phyloP scores from a whole-genome alignment of 2,888 invertebrate genomes.

The Oligia latruncula region DNA sequence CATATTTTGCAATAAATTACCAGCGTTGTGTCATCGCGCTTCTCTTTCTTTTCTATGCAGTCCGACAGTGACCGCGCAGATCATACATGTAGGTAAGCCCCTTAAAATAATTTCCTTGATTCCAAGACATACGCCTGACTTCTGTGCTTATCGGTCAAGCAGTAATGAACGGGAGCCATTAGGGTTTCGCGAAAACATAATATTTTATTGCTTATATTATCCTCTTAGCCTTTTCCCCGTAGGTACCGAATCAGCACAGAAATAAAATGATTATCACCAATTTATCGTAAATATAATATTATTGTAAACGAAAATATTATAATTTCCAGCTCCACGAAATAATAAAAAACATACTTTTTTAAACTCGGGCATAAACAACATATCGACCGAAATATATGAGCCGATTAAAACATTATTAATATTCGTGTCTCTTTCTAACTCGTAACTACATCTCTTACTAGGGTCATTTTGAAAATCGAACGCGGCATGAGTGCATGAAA shows the following conservation, averaged over 20 bases:
- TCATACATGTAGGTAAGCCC: no score
- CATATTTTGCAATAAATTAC: no score
- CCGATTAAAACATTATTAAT: slow-evolving; percentile 88
- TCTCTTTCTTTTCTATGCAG: no score
- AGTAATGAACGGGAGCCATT: slow-evolving; percentile 31
- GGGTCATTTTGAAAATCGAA: slow-evolving; percentile 86
- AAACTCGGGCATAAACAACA: slow-evolving; percentile 79
- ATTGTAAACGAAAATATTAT: slow-evolving; percentile 65
- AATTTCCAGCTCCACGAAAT: slow-evolving; percentile 48
- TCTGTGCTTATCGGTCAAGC: slow-evolving; percentile 14
- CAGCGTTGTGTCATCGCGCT: no score
- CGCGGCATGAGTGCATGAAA: slow-evolving; percentile 86
- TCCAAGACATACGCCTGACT: slow-evolving; percentile 4
- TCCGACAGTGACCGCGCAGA: no score
- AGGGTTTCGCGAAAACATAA: slow-evolving; percentile 32
- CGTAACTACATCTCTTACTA: slow-evolving; percentile 66
- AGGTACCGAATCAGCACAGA: slow-evolving; percentile 39
- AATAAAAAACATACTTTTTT: slow-evolving; percentile 64
- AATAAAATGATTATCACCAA: slow-evolving; percentile 58
- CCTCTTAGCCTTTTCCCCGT: slow-evolving; percentile 18
- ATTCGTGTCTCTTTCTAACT: slow-evolving; percentile 67
- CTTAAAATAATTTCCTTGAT: background rate
- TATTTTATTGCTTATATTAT: slow-evolving; percentile 25
- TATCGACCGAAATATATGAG: slow-evolving; percentile 85
- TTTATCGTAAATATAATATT: slow-evolving; percentile 61